Evolutionary conservation across 2,113 vertebrate genomes (phyloP).

Genomic region (Mirounga angustirostris): DNA sequence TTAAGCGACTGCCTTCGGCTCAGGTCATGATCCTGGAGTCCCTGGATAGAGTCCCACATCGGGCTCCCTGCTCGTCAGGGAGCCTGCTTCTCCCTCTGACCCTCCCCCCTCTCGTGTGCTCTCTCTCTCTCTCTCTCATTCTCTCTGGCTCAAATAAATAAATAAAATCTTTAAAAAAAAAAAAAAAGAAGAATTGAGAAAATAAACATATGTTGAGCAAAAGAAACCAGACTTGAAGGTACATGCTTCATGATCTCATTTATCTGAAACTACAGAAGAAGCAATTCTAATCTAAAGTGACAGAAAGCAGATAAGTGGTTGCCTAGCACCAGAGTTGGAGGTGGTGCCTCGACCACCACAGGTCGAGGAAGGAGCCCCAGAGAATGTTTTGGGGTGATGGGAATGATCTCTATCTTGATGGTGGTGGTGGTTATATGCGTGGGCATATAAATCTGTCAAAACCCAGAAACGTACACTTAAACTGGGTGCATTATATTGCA

Average conservation of each 20-base stretch:
- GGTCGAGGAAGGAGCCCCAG: not conserved
- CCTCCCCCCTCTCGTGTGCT: too few species aligned
- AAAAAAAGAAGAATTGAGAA: not conserved
- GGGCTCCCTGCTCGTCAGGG: too few species aligned
- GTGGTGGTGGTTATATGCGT: not conserved
- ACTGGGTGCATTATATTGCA: not conserved
- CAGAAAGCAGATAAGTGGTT: constrained; percentile 36
- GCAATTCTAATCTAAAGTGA: not conserved
- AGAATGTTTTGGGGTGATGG: not conserved
- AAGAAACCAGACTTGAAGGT: not conserved
- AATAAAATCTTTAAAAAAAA: too few species aligned
- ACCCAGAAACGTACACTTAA: constrained; percentile 25
- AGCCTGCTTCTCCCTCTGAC: too few species aligned
- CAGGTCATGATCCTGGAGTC: too few species aligned
- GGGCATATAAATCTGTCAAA: constrained; percentile 42
- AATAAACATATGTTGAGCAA: not conserved
- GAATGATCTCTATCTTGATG: not conserved
- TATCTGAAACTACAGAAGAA: constrained; percentile 26
- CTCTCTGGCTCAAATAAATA: too few species aligned
- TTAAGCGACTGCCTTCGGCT: too few species aligned
- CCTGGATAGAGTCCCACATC: too few species aligned
- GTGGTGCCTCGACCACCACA: not conserved
- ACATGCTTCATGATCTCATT: not conserved
- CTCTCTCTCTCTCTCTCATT: too few species aligned
- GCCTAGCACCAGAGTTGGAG: not conserved